These are phyloP conservation scores for Anguilla japonica DNA, from an alignment of 2,113 vertebrate genomes.

Conservation along the genomic window DNA sequence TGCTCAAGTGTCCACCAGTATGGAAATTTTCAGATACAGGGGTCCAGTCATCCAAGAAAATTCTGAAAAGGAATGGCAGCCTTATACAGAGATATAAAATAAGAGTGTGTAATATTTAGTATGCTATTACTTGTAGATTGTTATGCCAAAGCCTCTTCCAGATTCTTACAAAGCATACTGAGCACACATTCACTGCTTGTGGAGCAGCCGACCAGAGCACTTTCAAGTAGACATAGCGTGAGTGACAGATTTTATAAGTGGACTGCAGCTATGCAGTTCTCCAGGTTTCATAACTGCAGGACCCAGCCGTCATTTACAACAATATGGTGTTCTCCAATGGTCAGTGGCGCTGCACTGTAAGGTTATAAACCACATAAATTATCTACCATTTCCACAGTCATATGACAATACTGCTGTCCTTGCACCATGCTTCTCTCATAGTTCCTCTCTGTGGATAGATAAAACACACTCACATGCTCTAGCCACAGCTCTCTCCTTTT, in stretches of 20 bases:
- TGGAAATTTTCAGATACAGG: too few relatives aligned
- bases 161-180: neutral
- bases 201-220: too few relatives aligned
- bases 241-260: too few relatives aligned
- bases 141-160: neutral
- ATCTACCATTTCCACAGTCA: neutral
- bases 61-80: neutral
- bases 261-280: neutral
- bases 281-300: neutral
- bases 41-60: neutral
- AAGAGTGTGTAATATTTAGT: neutral
- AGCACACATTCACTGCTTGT: neutral
- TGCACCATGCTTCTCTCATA: neutral
- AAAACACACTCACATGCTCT: too few relatives aligned
- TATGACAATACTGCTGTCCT: neutral
- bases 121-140: neutral
- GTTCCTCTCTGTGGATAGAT: neutral
- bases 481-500: too few relatives aligned
- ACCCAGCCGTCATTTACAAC: neutral
- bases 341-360: neutral
- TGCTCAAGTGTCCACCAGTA: too few relatives aligned
- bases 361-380: neutral
- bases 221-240: too few relatives aligned
- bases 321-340: neutral
- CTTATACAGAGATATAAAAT: neutral